phyloP scores from a whole-genome alignment of 2,888 invertebrate species.

The Tridacna gigas region DNA sequence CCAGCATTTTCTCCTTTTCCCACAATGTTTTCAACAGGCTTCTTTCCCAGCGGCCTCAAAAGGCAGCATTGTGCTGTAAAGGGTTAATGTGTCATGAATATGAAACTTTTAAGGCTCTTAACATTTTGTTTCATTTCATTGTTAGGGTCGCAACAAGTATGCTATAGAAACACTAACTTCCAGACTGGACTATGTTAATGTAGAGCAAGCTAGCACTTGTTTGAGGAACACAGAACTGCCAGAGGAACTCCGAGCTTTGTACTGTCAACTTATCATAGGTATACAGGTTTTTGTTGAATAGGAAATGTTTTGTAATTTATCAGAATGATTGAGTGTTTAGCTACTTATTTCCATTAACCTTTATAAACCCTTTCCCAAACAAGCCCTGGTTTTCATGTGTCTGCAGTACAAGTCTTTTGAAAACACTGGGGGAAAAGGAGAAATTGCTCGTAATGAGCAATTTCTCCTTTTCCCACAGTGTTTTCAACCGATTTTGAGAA shows the following conservation, averaged over 20 bases:
- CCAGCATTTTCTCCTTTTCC: no score
- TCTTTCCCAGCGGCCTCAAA: no score
- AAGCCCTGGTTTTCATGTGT: not conserved
- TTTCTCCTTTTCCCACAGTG: not conserved
- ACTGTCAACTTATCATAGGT: constrained; percentile 18
- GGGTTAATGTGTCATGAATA: no score
- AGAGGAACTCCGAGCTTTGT: constrained; percentile 2
- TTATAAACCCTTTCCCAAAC: not conserved
- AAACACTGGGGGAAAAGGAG: not conserved
- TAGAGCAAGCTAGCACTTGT: not conserved
- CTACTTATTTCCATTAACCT: no score
- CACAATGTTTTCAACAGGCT: no score
- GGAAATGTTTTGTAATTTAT: no score
- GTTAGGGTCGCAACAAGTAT: constrained; percentile 5
- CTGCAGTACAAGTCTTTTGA: not conserved
- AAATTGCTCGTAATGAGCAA: constrained; percentile 4
- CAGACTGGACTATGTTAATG: not conserved
- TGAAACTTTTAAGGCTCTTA: no score
- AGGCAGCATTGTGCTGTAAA: no score
- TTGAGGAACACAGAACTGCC: constrained; percentile 8
- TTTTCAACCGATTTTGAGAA: no score
- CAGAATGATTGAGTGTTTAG: no score
- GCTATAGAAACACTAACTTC: not conserved
- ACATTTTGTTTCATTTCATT: no score
- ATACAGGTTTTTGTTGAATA: not conserved